Base-by-base conservation (phyloP, 1,140 invertebrate species). In the Drosophila ambigua region DNA sequence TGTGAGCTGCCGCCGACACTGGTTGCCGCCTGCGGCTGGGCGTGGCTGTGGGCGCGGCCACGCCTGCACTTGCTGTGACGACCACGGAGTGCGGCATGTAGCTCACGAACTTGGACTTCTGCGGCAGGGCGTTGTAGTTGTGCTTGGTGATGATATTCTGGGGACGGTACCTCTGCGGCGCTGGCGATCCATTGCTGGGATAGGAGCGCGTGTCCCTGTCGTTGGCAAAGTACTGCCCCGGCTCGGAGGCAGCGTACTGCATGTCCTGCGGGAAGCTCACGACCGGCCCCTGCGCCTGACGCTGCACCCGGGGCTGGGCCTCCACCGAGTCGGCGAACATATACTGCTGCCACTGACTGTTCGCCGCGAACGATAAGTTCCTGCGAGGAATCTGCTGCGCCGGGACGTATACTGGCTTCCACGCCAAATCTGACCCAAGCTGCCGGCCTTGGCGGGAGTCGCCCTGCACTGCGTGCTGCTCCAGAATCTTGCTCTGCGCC, bases 81-180 rank as follows among this genome's bases (percentile, higher is more conserved):
- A 88, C 83, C 23, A 88, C 72, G 2, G 83, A 88, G 43, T 88
- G 83, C 0, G 83, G 83, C 76, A 79, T 77, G 46, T 88, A 88
- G 15, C 58, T 77, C 2, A 88, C 83, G 44, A 68, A 88, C 9
- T 88, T 88, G 0, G 84, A 55, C 16, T 83, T 82, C n/a, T 66
- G 79, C 1, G 83, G 83, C 50, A 74, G 15, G 26, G 41, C 20
- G 13, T 88, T 83, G 77, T 88, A 88, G 55, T 88, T 88, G 55
- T 88, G 68, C 48, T 88, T 88, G 16, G 83, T 88, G 5, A 88
- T 88, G 23, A 88, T 54, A 26, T 88, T 88, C 52, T 88, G 79
- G 0, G 83, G 79, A 24, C 72, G 76, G 0, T 66, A 45, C 7
- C 68, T 35, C 0, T 76, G 63, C 0, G 26, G 60, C 0, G 53